Evolutionary conservation across 1,140 invertebrate species (phyloP).

Genomic region (Calephelis nemesis): DNA sequence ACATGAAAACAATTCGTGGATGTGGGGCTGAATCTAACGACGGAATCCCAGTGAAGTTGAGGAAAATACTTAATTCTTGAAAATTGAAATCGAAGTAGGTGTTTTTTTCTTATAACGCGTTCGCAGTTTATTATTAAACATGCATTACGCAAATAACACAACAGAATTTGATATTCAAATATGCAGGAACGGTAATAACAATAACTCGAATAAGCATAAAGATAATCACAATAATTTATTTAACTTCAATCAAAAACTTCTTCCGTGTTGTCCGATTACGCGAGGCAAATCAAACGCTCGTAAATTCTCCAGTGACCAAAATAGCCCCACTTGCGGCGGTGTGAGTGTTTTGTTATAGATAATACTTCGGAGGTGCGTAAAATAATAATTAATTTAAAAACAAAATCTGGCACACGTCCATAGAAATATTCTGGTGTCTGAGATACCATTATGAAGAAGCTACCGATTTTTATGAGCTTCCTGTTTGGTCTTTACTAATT

Average conservation of each 20-base stretch:
- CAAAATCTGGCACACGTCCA: conserved; percentile 67
- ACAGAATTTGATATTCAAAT: too few relatives aligned
- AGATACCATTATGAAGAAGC: conserved; percentile 1
- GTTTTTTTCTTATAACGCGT: too few relatives aligned
- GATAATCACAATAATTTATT: background rate
- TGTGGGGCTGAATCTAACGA: too few relatives aligned
- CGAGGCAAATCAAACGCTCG: conserved; percentile 69
- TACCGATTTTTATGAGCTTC: conserved; percentile 20
- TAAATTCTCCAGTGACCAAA: conserved; percentile 58
- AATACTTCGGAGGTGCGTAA: conserved; percentile 66
- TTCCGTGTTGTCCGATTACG: conserved; percentile 57
- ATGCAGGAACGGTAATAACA: too few relatives aligned
- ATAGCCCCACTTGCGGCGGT: conserved; percentile 47
- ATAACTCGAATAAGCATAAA: background rate
- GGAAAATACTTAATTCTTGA: too few relatives aligned
- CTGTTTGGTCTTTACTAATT: background rate
- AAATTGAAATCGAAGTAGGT: too few relatives aligned
- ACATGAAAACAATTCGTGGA: too few relatives aligned
- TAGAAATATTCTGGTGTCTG: conserved; percentile 46
- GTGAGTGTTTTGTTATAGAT: conserved; percentile 68
- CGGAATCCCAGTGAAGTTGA: too few relatives aligned
- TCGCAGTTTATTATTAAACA: too few relatives aligned
- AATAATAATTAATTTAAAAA: conserved; percentile 77
- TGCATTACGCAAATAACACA: too few relatives aligned
- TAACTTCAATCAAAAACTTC: background rate